Percentiles rank a stretch among this genome's conserved stretches.
These are phyloP conservation scores for Centrocercus urophasianus DNA, from an alignment of 2,113 vertebrate genomes.

Conservation along the genomic window DNA sequence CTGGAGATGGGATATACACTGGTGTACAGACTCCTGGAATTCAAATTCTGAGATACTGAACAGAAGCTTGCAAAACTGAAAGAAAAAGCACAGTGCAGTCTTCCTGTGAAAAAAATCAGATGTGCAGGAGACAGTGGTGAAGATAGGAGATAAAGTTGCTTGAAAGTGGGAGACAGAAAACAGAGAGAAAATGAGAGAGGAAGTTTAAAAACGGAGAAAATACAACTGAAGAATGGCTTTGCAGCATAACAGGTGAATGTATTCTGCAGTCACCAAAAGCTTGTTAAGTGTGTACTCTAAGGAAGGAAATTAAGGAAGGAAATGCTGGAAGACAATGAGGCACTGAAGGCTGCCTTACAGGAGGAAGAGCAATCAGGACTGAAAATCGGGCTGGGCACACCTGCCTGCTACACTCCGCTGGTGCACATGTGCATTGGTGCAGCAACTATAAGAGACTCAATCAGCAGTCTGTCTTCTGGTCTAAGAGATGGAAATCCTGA, in stretches of 20 bases:
- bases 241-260: neutral
- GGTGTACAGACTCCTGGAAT: neutral
- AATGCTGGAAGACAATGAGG: neutral
- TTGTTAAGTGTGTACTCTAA: neutral
- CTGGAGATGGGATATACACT: neutral
- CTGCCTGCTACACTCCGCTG: neutral
- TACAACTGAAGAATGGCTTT: neutral
- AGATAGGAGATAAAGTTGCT: neutral
- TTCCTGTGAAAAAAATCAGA: neutral
- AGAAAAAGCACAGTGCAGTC: neutral
- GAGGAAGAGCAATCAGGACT: neutral
- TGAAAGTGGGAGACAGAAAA: neutral
- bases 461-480: neutral
- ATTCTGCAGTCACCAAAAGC: neutral
- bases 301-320: neutral
- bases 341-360: neutral
- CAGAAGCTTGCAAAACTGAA: neutral
- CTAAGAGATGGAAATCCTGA: neutral
- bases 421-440: too few species aligned
- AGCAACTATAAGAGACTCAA: neutral
- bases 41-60: neutral
- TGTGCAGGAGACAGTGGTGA: neutral
- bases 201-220: neutral
- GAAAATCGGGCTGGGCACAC: neutral
- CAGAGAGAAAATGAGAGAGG: neutral